Evolutionary conservation across 2,888 invertebrate species (phyloP).

Genomic region (Danaus chrysippus): DNA sequence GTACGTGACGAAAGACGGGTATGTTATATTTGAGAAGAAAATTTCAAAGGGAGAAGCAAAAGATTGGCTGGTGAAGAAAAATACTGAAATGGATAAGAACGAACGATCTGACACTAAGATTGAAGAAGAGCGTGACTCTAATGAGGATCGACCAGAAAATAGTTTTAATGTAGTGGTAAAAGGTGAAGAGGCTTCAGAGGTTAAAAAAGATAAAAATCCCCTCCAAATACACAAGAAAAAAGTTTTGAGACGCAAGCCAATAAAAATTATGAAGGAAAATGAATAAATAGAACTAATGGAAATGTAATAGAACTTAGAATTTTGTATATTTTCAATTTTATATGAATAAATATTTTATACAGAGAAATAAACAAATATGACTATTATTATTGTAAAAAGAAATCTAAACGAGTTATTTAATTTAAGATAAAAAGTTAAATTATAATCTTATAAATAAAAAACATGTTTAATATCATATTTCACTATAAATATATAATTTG

Average conservation of each 20-base stretch:
- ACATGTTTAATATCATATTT: no score
- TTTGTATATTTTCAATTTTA: conserved; percentile 15
- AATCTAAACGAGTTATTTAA: no score
- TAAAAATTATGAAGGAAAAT: conserved; percentile 13
- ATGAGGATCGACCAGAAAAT: conserved; percentile 16
- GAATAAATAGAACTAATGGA: background rate
- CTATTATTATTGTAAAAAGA: no score
- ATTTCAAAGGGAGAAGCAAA: conserved; percentile 63
- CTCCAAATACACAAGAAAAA: conserved; percentile 24
- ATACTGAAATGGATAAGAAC: conserved; percentile 25
- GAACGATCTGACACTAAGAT: conserved; percentile 13
- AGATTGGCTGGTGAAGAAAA: conserved; percentile 52
- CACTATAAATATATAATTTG: no score
- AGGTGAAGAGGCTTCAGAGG: conserved; percentile 27
- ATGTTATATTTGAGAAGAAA: conserved; percentile 66
- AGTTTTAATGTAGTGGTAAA: conserved; percentile 19
- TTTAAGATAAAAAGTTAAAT: no score
- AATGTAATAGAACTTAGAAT: background rate
- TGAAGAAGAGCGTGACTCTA: conserved; percentile 19
- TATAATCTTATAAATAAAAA: no score
- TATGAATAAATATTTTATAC: no score
- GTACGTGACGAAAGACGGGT: conserved; percentile 69
- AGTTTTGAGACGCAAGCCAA: conserved; percentile 22
- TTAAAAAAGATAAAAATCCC: conserved; percentile 27
- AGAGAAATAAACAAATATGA: no score